A percentile compares a stretch with the other conserved stretches of the same genome.
phyloP scores from a whole-genome alignment of 2,797 vertebrate genomes.

The Coracias cyanogaster region DNA sequence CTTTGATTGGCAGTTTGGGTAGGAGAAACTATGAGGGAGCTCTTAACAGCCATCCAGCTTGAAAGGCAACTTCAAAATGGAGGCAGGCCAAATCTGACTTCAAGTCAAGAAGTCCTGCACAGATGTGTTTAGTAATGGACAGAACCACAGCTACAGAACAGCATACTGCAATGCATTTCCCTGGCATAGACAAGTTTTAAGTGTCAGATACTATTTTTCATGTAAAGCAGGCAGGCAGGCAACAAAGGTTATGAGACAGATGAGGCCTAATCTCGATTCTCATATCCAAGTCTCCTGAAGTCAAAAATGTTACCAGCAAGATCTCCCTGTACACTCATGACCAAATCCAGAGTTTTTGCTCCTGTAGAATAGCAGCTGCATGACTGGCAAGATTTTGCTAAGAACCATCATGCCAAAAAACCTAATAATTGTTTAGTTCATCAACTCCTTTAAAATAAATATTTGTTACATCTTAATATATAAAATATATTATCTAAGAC shows the following conservation, averaged over 20 bases:
- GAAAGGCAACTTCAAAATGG: neutral
- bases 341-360: neutral
- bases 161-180: neutral
- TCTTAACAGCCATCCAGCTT: neutral
- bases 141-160: neutral
- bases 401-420: neutral
- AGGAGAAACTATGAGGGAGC: neutral
- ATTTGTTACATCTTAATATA: neutral
- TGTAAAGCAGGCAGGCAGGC: neutral
- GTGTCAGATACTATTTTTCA: neutral
- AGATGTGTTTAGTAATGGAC: neutral
- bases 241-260: neutral
- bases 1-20: neutral
- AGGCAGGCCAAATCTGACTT: neutral
- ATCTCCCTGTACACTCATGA: neutral
- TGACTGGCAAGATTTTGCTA: neutral
- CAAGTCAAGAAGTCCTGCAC: neutral
- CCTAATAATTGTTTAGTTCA: neutral
- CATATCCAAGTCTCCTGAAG: neutral
- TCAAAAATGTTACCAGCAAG: neutral
- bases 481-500: neutral
- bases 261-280: neutral
- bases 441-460: neutral
- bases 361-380: neutral
- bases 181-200: neutral